Base-by-base conservation (phyloP, 2,888 invertebrate genomes). In the Himalopsyche tibetana region DNA sequence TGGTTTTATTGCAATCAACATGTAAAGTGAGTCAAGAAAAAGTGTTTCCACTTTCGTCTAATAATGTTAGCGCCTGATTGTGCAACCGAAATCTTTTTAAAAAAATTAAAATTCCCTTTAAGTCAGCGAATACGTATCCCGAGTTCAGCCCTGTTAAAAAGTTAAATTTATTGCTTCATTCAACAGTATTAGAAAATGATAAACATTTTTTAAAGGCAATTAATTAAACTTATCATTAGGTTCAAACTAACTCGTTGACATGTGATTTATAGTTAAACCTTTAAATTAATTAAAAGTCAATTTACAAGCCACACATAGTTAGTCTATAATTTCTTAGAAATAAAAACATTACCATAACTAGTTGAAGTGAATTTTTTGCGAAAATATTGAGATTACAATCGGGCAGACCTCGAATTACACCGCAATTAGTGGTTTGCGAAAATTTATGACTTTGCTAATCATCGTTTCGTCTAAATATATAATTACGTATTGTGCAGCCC, bases 81-180 rank as follows among this genome's bases (percentile, higher is more conserved):
- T n/a, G n/a, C n/a, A n/a, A n/a, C n/a, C n/a, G n/a, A n/a, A n/a
- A n/a, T n/a, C n/a, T n/a, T n/a, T n/a, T n/a, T n/a, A n/a, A n/a
- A n/a, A n/a, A n/a, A n/a, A n/a, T n/a, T n/a, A n/a, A n/a, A n/a
- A n/a, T n/a, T n/a, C n/a, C n/a, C 42, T 8, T 8, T 6, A 42
- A 6, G 5, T 5, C 8, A 42, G 42, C 8, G 45, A 6, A 45
- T 11, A 45, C 45, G 45, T 56, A 56, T 56, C 8, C 56, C 19
- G 19, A 63, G 19, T 63, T 19, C 63, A 63, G 63, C 63, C 19
- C 63, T 63, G 63, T 15, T 63, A 63, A 19, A 63, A 63, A 63
- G 51, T 51, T 15, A 51, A 63, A 63, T 63, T 63, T 28, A 63
- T 63, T 63, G 9, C 63, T 63, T 63, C 11, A 1, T 19, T 6